Base-by-base conservation (phyloP, 2,888 invertebrate species). In the Patella pellucida region DNA sequence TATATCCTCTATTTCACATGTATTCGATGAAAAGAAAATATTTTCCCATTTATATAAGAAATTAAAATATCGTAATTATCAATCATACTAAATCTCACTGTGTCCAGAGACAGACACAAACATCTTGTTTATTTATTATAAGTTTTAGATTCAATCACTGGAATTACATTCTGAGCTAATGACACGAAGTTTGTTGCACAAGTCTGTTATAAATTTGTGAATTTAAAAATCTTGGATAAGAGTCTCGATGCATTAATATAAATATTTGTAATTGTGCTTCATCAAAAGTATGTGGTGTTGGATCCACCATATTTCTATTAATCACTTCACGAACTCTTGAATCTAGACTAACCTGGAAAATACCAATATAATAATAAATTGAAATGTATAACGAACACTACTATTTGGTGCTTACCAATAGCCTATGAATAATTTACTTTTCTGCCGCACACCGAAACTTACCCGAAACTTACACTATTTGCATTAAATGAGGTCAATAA, bases 221-320 rank as follows among this genome's bases (percentile, higher is more conserved):
- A 93, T 96, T 96, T 91, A 98, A 95, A 93, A 98, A 97, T 81
- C 99, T 95, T 88, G 99, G 99, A 93, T 99, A 99, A 84, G 98
- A 98, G 94, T 99, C 99, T 90, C 99, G 95, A 93, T 99, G 98
- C 99, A 99, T 99, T 89, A 99, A 94, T 86, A 98, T 99, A 94
- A 97, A 99, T 92, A 99, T 99, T 94, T 99, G 99, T 91, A 98
- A 94, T 93, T 99, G 99, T 90, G 99, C 99, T 93, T 99, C 99
- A 93, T 99, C 98, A 93, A 99, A 99, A 82, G 98, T 98, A 92
- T 96, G 95, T 87, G 97, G 95, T 87, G 97, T 96, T 74, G 99
- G 99, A 92, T 97, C 95, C 90, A 96, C 95, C 98, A 99, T 99
- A 93, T 98, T 99, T 88, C 95, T 95, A 93, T 99, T 99, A 85